Evolutionary conservation across 2,888 invertebrate species (phyloP).

Genomic region (Cheiracanthium punctorium): DNA sequence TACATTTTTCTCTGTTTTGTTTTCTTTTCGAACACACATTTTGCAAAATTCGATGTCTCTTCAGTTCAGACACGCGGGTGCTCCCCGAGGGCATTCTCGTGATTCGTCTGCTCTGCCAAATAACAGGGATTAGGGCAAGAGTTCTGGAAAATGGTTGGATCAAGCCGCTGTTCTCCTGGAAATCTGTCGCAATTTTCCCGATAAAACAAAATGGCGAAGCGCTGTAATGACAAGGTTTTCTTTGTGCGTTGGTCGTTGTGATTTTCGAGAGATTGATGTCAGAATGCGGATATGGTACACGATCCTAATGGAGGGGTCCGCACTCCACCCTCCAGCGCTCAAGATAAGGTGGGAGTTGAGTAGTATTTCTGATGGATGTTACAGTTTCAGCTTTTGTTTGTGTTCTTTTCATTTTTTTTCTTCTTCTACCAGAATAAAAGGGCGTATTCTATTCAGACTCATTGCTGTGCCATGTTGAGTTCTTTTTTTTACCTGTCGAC

Average conservation of each 20-base stretch:
- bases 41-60: conserved; percentile 16
- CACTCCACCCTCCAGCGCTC: too few relatives aligned
- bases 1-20: neutral
- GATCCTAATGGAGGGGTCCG: too few relatives aligned
- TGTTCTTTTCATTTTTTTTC: too few relatives aligned
- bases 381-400: too few relatives aligned
- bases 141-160: conserved; percentile 25
- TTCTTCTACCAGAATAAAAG: too few relatives aligned
- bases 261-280: neutral
- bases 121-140: conserved; percentile 8
- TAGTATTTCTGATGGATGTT: too few relatives aligned
- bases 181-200: neutral
- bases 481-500: too few relatives aligned
- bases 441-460: too few relatives aligned
- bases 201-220: neutral
- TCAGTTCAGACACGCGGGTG: neutral
- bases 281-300: neutral
- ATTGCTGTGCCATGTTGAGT: too few relatives aligned
- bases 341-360: too few relatives aligned
- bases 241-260: neutral
- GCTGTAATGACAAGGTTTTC: neutral
- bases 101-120: neutral
- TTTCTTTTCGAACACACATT: neutral
- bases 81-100: neutral
- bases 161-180: neutral